Conservation (phyloP, 2,888 invertebrate genomes). For the Machimus atricapillus region DNA sequence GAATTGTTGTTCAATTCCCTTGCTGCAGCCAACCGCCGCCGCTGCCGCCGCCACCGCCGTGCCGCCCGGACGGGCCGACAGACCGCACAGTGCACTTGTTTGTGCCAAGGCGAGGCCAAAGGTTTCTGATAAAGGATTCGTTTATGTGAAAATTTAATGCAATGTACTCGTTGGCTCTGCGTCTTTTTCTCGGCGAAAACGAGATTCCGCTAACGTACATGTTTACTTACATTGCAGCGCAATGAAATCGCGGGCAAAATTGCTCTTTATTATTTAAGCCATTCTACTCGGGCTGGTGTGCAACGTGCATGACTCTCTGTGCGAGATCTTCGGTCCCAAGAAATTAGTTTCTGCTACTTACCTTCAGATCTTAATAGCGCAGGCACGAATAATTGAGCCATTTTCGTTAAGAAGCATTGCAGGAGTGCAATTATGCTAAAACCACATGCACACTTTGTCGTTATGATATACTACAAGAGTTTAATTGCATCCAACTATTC, state of each 20-base stretch:
- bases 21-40: constrained; percentile 16
- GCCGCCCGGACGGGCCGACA: background rate
- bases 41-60: background rate
- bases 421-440: background rate
- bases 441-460: background rate
- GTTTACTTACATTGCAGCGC: constrained; percentile 20
- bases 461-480: background rate
- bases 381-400: background rate
- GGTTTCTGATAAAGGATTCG: constrained; percentile 35
- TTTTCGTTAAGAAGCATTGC: background rate
- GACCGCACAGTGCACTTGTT: constrained; percentile 25
- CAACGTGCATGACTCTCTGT: background rate
- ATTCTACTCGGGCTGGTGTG: background rate
- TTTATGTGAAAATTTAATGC: constrained; percentile 37
- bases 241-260: constrained; percentile 33
- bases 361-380: background rate
- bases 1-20: constrained; percentile 36
- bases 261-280: constrained; percentile 22
- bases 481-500: background rate
- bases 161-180: constrained; percentile 4
- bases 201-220: constrained; percentile 22
- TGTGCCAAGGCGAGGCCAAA: constrained; percentile 5
- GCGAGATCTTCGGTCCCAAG: background rate
- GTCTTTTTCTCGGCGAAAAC: constrained; percentile 11
- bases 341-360: constrained; percentile 3